These are phyloP conservation scores for Ciconia stormi DNA, from an alignment of 2,113 vertebrate genomes.

Conservation along the genomic window DNA sequence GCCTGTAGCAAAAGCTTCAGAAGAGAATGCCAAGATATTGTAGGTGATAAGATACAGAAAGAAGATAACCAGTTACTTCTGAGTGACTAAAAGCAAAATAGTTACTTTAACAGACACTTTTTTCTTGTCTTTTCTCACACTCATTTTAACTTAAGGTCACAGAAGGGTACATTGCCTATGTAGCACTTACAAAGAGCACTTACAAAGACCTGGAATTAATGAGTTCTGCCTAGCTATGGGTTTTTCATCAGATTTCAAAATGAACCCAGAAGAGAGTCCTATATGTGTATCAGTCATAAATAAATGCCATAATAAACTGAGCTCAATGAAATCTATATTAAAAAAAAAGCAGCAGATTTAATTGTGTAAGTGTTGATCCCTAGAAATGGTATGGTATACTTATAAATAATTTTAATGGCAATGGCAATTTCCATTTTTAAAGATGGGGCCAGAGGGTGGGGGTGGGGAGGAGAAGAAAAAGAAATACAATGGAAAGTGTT, in stretches of 20 bases:
- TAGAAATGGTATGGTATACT: neutral
- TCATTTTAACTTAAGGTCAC: neutral
- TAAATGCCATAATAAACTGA: neutral
- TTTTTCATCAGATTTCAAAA: neutral
- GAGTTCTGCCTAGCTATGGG: neutral
- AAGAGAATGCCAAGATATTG: neutral
- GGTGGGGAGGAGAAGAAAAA: conserved; percentile 16
- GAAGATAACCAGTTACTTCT: neutral
- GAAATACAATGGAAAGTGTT: conserved; percentile 51
- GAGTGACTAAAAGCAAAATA: neutral
- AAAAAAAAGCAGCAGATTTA: neutral
- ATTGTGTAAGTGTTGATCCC: neutral
- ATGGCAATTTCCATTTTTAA: conserved; percentile 47
- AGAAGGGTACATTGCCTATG: neutral
- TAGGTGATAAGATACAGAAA: neutral
- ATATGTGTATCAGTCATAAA: neutral
- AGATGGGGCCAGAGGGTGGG: neutral
- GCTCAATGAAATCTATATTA: neutral
- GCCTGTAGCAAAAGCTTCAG: neutral
- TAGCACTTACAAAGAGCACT: conserved; percentile 39
- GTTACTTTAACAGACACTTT: neutral
- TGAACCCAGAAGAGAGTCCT: neutral
- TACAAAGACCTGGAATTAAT: conserved; percentile 28
- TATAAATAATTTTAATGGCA: conserved; percentile 33
- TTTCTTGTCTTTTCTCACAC: neutral